Base-by-base conservation (phyloP, 2,113 vertebrate genomes). In the Lampris incognitus region DNA sequence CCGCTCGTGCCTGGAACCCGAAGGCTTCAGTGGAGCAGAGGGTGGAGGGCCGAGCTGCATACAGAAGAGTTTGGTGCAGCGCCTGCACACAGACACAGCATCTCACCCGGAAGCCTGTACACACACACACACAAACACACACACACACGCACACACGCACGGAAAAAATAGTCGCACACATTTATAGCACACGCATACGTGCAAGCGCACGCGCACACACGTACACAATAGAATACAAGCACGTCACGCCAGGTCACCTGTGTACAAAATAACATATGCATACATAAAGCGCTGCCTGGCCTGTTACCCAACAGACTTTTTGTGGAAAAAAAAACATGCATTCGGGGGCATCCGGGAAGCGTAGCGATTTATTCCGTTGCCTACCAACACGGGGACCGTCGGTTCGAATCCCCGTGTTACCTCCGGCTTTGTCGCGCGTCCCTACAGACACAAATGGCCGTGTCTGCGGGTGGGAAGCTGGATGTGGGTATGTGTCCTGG, bases 1-100 rank as follows among this genome's bases (percentile, higher is more conserved):
- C 51, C 48, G 60, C 81, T 83, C 76, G 65, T 76, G 81, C 79
- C 78, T 85, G 71, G 86, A 69, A 79, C 72, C 78, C 78, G 0
- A 64, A 79, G 82, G 86, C 84, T 88, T 80, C 51, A 10, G 61
- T 4, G 75, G 82, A 87, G 85, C 88, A 88, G 69, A 87, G 75
- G 3, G 74, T 55, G 76, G 74, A 85, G 57, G 73, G 72, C 83
- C 75, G 77, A 61, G 69, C 73, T 78, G 72, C 77, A 84, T 81
- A 77, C 84, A 74, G 58, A 83, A 70, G 76, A 9, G 48, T 69
- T 66, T 66, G 56, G 24, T 38, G 40, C 66, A 71, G 75, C 44
- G 62, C 13, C 5, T 6, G 41, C 65, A 76, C 61, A 63, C 51
- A 60, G 36, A 68, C 37, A 37, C 50, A 61, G 4, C 2, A 24